Evolutionary conservation across 2,113 vertebrate genomes (phyloP).

Genomic region (Cinclus mexicanus): DNA sequence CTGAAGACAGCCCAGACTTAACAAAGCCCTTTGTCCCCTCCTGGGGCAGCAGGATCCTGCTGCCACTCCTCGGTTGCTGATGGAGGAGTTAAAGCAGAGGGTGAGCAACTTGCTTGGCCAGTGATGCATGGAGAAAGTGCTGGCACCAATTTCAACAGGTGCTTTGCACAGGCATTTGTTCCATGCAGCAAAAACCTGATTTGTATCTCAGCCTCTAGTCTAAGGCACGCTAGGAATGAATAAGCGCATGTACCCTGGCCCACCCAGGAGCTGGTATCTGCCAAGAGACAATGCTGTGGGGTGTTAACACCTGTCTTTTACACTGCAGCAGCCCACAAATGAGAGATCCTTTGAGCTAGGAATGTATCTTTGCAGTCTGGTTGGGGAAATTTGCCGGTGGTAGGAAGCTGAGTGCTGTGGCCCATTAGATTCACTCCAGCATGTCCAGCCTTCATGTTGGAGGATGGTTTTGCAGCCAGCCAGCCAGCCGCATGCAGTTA

Average conservation of each 20-base stretch:
- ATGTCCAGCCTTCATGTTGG: background rate
- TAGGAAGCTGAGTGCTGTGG: background rate
- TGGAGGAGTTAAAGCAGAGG: background rate
- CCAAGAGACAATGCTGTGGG: background rate
- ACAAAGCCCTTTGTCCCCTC: background rate
- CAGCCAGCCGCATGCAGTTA: background rate
- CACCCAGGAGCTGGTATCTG: background rate
- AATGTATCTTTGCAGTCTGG: background rate
- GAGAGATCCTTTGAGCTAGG: background rate
- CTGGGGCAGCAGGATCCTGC: background rate
- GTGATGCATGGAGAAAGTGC: background rate
- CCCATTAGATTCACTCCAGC: background rate
- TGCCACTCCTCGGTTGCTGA: background rate
- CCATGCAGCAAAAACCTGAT: background rate
- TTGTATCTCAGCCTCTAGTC: background rate
- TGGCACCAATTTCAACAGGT: background rate
- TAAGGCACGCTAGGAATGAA: background rate
- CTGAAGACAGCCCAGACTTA: background rate
- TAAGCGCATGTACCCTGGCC: background rate
- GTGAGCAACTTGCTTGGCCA: background rate
- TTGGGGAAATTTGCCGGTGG: background rate
- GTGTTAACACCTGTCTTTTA: background rate
- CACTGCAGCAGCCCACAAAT: background rate
- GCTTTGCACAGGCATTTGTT: background rate
- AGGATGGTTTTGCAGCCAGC: background rate